phyloP scores from a whole-genome alignment of 2,888 invertebrate genomes.

The Agrotis segetum region DNA sequence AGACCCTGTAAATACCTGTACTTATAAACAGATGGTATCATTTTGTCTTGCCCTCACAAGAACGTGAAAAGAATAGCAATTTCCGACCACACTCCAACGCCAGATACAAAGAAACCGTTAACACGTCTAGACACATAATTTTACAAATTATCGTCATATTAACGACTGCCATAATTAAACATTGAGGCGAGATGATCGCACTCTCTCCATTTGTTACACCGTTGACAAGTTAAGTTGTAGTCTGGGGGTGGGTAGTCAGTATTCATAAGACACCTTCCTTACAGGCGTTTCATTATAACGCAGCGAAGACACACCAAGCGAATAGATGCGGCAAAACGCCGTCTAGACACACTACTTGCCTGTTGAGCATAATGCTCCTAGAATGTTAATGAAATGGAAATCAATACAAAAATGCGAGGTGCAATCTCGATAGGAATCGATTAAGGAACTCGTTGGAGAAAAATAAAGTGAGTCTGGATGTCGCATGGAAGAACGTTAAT shows the following conservation, averaged over 20 bases:
- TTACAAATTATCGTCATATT: conserved; percentile 58
- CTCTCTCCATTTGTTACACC: conserved; percentile 82
- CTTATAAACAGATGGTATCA: conserved; percentile 10
- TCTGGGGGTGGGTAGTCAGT: conserved; percentile 81
- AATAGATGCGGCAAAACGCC: conserved; percentile 66
- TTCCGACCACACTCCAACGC: conserved; percentile 13
- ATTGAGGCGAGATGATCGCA: conserved; percentile 76
- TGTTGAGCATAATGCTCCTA: conserved; percentile 61
- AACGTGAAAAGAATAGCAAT: conserved; percentile 42
- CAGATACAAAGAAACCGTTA: conserved; percentile 51
- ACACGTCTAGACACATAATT: conserved; percentile 59
- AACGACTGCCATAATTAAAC: conserved; percentile 76
- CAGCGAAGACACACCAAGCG: conserved; percentile 69
- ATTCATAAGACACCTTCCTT: conserved; percentile 87
- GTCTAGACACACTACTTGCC: conserved; percentile 68
- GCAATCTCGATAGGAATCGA: conserved; percentile 58
- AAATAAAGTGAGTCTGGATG: conserved; percentile 51
- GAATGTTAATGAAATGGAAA: conserved; percentile 69
- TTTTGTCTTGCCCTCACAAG: conserved; percentile 1
- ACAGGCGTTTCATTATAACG: conserved; percentile 67
- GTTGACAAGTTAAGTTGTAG: conserved; percentile 87
- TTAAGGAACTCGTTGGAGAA: conserved; percentile 55
- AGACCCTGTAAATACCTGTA: conserved; percentile 7
- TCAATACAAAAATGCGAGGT: conserved; percentile 60
- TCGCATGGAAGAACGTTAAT: conserved; percentile 50